Conservation (phyloP, 2,888 invertebrate species). For the Hyles lineata region DNA sequence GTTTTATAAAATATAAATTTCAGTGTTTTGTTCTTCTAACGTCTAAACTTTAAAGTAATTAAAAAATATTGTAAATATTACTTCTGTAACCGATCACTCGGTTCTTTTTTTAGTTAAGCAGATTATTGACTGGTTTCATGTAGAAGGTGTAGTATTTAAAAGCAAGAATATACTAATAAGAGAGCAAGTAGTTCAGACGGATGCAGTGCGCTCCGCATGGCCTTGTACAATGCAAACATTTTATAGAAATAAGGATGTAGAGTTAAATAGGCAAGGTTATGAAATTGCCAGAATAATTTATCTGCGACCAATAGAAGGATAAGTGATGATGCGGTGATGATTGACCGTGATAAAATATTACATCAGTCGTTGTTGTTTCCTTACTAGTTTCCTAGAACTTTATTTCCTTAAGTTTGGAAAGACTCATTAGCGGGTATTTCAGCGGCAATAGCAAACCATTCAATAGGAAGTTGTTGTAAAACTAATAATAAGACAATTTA, state of each 20-base stretch:
- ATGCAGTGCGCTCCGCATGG: neutral
- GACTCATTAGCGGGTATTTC: neutral
- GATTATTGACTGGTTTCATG: too few species aligned
- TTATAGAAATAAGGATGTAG: neutral
- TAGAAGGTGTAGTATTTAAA: neutral
- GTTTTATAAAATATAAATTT: too few species aligned
- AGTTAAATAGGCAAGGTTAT: neutral
- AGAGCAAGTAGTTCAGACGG: neutral
- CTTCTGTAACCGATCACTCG: too few species aligned
- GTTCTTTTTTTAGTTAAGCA: too few species aligned
- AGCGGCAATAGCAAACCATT: too few species aligned
- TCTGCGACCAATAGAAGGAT: neutral
- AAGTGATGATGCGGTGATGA: neutral
- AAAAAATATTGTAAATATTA: too few species aligned
- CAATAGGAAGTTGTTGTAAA: too few species aligned
- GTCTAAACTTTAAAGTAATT: too few species aligned
- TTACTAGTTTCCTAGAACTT: neutral
- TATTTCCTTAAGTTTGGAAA: neutral
- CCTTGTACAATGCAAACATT: neutral
- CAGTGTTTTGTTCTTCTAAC: too few species aligned
- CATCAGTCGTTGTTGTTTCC: conserved; percentile 12
- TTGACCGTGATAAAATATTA: conserved; percentile 10
- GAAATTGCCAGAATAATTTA: neutral
- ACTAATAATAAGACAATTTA: too few species aligned
- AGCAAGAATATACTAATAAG: neutral